phyloP scores from a whole-genome alignment of 1,140 invertebrate genomes.

The Carcinoscorpius rotundicauda region DNA sequence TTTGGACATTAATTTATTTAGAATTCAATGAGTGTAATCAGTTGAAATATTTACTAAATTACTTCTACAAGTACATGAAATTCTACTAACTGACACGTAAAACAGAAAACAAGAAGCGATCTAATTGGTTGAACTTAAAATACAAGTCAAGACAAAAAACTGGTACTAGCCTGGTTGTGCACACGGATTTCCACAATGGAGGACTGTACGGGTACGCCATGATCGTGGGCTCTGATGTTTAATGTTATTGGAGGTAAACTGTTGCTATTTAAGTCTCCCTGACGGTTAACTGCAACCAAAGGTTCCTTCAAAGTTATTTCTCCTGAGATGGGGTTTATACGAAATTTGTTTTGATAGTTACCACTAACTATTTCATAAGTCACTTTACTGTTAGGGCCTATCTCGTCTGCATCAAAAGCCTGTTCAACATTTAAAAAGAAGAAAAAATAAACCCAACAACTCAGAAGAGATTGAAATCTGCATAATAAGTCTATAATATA shows the following conservation, averaged over 20 bases:
- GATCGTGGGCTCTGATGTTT: conserved; percentile 24
- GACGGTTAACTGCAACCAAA: conserved; percentile 2
- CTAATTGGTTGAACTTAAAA: too few species aligned
- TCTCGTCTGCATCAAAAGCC: conserved; percentile 67
- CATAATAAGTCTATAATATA: too few species aligned
- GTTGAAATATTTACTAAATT: too few species aligned
- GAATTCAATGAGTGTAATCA: too few species aligned
- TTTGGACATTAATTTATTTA: too few species aligned
- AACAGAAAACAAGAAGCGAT: too few species aligned
- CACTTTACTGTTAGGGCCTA: conserved; percentile 71
- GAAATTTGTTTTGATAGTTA: conserved; percentile 64
- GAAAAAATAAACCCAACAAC: too few species aligned
- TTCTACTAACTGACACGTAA: too few species aligned
- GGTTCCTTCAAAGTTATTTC: conserved; percentile 23
- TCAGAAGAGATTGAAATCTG: too few species aligned
- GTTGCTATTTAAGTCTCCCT: conserved; percentile 4
- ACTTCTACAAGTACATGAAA: too few species aligned
- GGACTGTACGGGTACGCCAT: conserved; percentile 23
- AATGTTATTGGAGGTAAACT: conserved; percentile 18
- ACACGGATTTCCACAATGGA: conserved; percentile 22
- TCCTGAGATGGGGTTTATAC: conserved; percentile 25
- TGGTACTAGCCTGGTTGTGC: conserved; percentile 19
- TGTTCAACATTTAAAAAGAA: conserved; percentile 18
- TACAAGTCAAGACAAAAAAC: too few species aligned
- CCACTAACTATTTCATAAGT: conserved; percentile 69